A percentile compares a stretch with the other conserved stretches of the same genome.
Conservation (phyloP, 1,140 invertebrate genomes). For the Tetragnatha versicolor region DNA sequence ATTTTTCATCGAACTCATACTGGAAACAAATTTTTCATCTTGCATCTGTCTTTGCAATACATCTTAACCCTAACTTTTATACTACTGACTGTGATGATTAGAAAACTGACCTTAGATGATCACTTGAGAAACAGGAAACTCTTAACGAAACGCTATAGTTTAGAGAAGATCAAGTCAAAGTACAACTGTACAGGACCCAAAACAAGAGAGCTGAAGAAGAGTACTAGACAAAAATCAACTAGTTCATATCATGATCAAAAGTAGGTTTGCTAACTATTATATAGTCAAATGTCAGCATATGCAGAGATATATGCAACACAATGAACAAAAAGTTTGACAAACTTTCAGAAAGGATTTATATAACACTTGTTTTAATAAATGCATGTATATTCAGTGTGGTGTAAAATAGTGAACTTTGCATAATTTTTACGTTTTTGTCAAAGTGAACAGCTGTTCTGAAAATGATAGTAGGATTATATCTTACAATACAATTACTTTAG, state of each 20-base stretch:
- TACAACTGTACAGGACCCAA: conserved; percentile 7
- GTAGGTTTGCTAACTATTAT: conserved; percentile 7
- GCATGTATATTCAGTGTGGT: too few species aligned
- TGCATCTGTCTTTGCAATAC: neutral
- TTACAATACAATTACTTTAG: too few species aligned
- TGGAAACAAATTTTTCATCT: neutral
- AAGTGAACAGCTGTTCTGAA: too few species aligned
- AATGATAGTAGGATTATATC: too few species aligned
- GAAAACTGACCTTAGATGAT: conserved; percentile 18
- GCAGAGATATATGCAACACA: too few species aligned
- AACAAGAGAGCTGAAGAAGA: neutral
- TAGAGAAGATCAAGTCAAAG: conserved; percentile 12
- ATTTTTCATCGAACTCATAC: neutral
- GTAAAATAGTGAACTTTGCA: too few species aligned
- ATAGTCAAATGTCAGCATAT: neutral
- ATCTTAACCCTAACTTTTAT: conserved; percentile 18
- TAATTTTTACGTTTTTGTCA: too few species aligned
- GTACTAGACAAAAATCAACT: conserved; percentile 1
- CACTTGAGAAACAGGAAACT: neutral
- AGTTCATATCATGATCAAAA: conserved; percentile 35
- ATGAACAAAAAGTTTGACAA: too few species aligned
- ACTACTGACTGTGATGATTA: conserved; percentile 40
- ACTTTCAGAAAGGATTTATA: too few species aligned
- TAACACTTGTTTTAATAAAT: too few species aligned
- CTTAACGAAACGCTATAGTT: neutral